Evolutionary conservation across 2,888 invertebrate genomes (phyloP), one percentile per base, ranked within the genome.

Genomic region (Agriopis aurantiaria): DNA sequence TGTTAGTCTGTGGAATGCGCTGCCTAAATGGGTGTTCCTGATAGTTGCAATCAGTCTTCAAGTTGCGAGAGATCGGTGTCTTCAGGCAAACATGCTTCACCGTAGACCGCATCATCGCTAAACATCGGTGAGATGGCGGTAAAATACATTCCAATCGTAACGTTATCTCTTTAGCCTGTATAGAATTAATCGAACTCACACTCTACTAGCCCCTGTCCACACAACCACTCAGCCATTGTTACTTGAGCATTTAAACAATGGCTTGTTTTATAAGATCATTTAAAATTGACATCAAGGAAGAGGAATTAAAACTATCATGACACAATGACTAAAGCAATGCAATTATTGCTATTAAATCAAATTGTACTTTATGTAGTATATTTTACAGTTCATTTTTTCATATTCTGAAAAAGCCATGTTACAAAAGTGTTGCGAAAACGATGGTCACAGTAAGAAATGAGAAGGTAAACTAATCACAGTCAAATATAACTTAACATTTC

Each of bases 381-480:
- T 12, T 7, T 41, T 68, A 71, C 14, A 60, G 55, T 9, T 52
- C 12, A 51, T 17, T 66, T 65, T 73, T 55, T 59, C 53, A 17
- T 17, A n/a, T n/a, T n/a, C 12, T 17, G 51, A 9, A 51, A 2
- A 51, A 17, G 17, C 51, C 23, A 51, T 48, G 48, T 48, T n/a
- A 12, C 6, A 48, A 51, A 52, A 69, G 60, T 56, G 60, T 75
- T 75, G 71, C 71, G 61, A 68, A 71, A 69, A 66, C 71, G 68
- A 73, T 51, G 69, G 65, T 46, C 62, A 62, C 49, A 48, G 12
- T 48, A 8, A n/a, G 14, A 49, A 17, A 51, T 8, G 9, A 51
- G 51, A 17, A 51, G 17, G 17, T 9, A 17, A 51, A 51, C 51
- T 33, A 33, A 33, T 33, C 33, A 33, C 33, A 1, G 33, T 2